Evolutionary conservation across 2,797 vertebrate species (phyloP), one percentile per base, ranked within the genome.

Genomic region (Cichlasoma orientale): DNA sequence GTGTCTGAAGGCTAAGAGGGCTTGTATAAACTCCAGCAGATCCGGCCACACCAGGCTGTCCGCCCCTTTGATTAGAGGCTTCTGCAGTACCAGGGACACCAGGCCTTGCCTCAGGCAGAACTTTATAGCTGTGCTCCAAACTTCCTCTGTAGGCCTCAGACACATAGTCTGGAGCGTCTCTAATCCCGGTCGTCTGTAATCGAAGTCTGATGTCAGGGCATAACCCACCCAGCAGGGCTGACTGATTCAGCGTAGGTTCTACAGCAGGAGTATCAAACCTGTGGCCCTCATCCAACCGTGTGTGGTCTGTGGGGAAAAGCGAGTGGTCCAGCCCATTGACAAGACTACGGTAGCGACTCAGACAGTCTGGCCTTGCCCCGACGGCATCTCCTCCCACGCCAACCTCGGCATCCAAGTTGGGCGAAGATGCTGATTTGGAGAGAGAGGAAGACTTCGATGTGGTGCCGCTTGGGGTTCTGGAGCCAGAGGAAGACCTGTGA

Each of bases 161-260:
- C 23, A 92, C 89, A 52, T 92, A 87, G 82, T 96, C 96, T 7
- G 92, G 69, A 61, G 80, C 52, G 3, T 95, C 91, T 81, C 81
- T 91, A 21, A 95, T 92, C 77, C 59, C 93, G 2, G 95, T 92
- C 59, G 95, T 86, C 83, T 96, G 97, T 88, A 96, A 95, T 87
- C 94, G 93, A 88, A 95, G 94, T 88, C 96, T 95, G 55, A 96
- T 95, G 86, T 98, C 97, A 16, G 95, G 56, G 76, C 95, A 96
- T 72, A 97, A 82, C 1, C 94, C 96, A 66, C 96, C 96, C 59
- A 96, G 80, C 70, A 99, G 81, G 9, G 92, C 87, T 0, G 98
- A 97, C 91, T 98, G 98, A 94, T 98, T 99, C 52, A 99, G 91
- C 1, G 97, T 98, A 21, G 94, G 95, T 86, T 99, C 98, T 63